phyloP scores from a whole-genome alignment of 2,888 invertebrate species.

The Eupithecia dodoneata region DNA sequence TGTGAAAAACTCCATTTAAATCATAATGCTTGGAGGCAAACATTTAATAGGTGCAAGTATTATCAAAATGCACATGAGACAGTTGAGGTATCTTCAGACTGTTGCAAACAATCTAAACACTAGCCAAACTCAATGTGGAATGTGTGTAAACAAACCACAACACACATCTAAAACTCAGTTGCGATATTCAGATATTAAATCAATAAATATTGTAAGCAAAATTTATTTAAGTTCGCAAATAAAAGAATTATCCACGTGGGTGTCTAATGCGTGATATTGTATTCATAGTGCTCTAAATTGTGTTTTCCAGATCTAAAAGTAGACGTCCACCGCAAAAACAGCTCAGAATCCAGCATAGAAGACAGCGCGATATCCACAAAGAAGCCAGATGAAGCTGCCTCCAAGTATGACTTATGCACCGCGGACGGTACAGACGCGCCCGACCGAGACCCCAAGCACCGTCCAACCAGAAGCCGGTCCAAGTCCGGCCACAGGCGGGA shows the following conservation, averaged over 20 bases:
- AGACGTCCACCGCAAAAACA: constrained; percentile 96
- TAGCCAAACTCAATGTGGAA: no score
- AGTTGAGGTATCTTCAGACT: no score
- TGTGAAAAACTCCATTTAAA: not conserved
- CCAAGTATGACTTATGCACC: constrained; percentile 74
- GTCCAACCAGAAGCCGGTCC: constrained; percentile 65
- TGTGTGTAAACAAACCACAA: no score
- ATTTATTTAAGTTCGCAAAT: no score
- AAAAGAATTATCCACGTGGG: no score
- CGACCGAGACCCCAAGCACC: constrained; percentile 63
- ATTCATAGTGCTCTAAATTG: not conserved
- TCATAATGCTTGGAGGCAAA: not conserved
- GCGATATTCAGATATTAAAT: no score
- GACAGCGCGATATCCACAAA: constrained; percentile 82
- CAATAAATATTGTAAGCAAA: no score
- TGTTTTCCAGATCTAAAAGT: constrained; percentile 91
- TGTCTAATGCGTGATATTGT: not conserved
- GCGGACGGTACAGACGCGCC: constrained; percentile 61
- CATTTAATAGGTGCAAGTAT: no score
- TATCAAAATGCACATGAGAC: no score
- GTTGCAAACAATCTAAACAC: no score
- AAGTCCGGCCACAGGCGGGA: constrained; percentile 69
- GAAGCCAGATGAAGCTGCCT: constrained; percentile 66
- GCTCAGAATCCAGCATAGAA: constrained; percentile 93
- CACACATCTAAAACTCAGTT: no score